Conservation (phyloP, 1,140 invertebrate genomes). For the Drosophila miranda region DNA sequence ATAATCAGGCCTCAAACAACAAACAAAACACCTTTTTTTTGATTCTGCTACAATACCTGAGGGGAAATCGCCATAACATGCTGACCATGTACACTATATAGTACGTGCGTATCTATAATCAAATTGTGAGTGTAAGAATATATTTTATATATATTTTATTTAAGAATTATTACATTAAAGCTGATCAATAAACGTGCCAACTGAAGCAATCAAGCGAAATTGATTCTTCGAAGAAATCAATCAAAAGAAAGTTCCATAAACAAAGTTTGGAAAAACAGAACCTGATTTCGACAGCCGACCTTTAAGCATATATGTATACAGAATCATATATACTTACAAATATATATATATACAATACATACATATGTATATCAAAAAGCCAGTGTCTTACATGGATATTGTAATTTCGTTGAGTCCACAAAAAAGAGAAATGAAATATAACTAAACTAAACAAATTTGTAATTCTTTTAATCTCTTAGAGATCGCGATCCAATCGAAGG, state of each 20-base stretch:
- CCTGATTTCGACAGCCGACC: slow-evolving; percentile 49
- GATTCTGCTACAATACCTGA: slow-evolving; percentile 75
- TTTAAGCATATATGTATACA: slow-evolving; percentile 59
- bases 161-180: slow-evolving; percentile 71
- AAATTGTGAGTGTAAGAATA: slow-evolving; percentile 53
- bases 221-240: slow-evolving; percentile 48
- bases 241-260: slow-evolving; percentile 60
- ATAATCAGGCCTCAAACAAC: slow-evolving; percentile 5
- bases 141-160: slow-evolving; percentile 70
- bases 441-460: slow-evolving; percentile 15
- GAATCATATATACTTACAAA: slow-evolving; percentile 34
- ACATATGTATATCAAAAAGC: slow-evolving; percentile 42
- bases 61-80: slow-evolving; percentile 58
- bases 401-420: slow-evolving; percentile 63
- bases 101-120: slow-evolving; percentile 32
- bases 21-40: slow-evolving; percentile 14
- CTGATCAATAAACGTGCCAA: slow-evolving; percentile 60
- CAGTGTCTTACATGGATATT: slow-evolving; percentile 76
- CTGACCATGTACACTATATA: slow-evolving; percentile 43
- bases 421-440: slow-evolving; percentile 36
- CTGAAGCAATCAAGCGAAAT: slow-evolving; percentile 45
- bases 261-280: slow-evolving; percentile 3
- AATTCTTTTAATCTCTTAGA: neutral
- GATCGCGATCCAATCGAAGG: too few species aligned
- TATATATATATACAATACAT: slow-evolving; percentile 18